phyloP scores from a whole-genome alignment of 2,797 vertebrate species.

The Acropternis orthonyx region DNA sequence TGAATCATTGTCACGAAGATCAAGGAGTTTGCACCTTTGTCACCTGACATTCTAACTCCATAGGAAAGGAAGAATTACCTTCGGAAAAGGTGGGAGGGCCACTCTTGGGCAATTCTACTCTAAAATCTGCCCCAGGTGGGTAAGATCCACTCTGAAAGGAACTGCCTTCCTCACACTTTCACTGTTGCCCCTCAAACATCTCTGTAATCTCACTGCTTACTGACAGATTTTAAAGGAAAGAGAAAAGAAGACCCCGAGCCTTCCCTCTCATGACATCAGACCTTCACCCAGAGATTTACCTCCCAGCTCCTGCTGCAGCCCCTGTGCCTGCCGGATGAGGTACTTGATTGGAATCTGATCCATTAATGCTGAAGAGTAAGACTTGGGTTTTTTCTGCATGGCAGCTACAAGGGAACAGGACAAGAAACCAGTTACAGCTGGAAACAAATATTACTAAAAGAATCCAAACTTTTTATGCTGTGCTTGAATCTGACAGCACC shows the following conservation, averaged over 20 bases:
- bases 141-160: not conserved
- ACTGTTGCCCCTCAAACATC: not conserved
- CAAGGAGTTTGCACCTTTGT: accelerated
- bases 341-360: conserved; percentile 99
- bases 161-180: not conserved
- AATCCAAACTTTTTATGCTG: not conserved
- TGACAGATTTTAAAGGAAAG: not conserved
- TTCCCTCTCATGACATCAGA: accelerated
- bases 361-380: conserved; percentile 95
- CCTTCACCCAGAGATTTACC: conserved; percentile 78
- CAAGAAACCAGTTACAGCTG: not conserved
- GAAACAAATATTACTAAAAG: not conserved
- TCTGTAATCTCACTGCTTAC: not conserved
- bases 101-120: not conserved
- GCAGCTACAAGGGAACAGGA: conserved; percentile 77
- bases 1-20: not conserved
- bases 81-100: not conserved
- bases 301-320: conserved; percentile 94
- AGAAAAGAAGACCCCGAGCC: not conserved
- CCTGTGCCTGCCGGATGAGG: conserved; percentile 94
- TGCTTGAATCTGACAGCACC: not conserved
- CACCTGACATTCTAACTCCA: not conserved
- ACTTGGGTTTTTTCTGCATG: conserved; percentile 96
- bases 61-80: not conserved
- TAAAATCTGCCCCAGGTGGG: not conserved